phyloP scores from a whole-genome alignment of 2,113 vertebrate species.

The Phyllostomus discolor region DNA sequence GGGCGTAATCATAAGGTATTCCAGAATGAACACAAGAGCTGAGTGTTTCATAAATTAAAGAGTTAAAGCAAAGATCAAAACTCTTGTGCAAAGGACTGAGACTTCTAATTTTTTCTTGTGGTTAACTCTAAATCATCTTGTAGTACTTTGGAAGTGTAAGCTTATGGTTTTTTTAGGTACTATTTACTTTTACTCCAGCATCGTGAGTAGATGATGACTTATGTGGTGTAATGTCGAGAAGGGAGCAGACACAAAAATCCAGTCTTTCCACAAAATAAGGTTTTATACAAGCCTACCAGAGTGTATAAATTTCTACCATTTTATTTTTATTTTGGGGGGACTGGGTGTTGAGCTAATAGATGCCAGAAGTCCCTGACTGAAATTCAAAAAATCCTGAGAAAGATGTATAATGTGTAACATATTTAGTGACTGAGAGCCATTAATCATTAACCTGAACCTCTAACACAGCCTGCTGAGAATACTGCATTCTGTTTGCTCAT shows the following conservation, averaged over 20 bases:
- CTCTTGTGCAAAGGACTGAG: neutral
- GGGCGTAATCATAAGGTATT: neutral
- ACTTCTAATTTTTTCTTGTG: conserved; percentile 28
- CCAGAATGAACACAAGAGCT: neutral
- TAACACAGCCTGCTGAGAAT: neutral
- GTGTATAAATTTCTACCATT: neutral
- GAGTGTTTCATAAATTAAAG: conserved; percentile 39
- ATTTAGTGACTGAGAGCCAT: neutral
- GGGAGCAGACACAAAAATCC: neutral
- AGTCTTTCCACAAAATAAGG: neutral
- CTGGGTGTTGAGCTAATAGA: neutral
- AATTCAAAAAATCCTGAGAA: neutral
- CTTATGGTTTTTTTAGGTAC: neutral
- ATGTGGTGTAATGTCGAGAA: neutral
- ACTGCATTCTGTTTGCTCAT: neutral
- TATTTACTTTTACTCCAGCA: neutral
- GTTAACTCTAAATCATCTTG: neutral
- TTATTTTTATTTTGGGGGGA: neutral
- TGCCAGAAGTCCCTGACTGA: neutral
- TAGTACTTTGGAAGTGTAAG: neutral
- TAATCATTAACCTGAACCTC: neutral
- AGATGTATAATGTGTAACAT: neutral
- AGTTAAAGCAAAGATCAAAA: conserved; percentile 35
- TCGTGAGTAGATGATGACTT: neutral
- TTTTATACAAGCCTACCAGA: neutral